A percentile compares a stretch with the other conserved stretches of the same genome.
These are phyloP conservation scores for Hyposoter dolosus DNA, from an alignment of 2,888 invertebrate species.

Conservation along the genomic window DNA sequence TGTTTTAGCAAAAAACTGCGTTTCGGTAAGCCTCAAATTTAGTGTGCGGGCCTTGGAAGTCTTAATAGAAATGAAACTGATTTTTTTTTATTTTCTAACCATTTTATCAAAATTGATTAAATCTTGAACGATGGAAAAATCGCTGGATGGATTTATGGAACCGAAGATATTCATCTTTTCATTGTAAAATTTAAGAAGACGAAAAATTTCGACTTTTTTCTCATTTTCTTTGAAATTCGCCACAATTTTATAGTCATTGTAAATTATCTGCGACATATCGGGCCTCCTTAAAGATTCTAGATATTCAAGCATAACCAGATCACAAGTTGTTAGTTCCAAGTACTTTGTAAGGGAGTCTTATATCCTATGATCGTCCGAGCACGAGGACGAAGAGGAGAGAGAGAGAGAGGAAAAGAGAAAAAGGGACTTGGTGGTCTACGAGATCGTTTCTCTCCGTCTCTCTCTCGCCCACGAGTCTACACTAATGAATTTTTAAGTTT, in stretches of 20 bases:
- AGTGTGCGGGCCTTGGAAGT: background rate
- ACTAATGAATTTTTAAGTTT: constrained; percentile 76
- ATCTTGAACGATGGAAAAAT: background rate
- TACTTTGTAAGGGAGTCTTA: constrained; percentile 35
- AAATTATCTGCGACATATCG: constrained; percentile 70
- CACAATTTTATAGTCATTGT: constrained; percentile 19
- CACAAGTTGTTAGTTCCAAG: constrained; percentile 37
- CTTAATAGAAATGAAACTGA: constrained; percentile 46
- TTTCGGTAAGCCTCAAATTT: constrained; percentile 34
- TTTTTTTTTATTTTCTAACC: background rate
- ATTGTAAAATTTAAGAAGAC: background rate
- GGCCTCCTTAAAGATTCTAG: constrained; percentile 43
- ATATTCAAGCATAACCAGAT: constrained; percentile 22
- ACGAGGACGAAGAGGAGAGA: constrained; percentile 8
- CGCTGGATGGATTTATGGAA: background rate
- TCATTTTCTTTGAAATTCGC: background rate
- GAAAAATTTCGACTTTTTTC: background rate
- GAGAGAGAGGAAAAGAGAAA: background rate
- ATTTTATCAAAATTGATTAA: background rate
- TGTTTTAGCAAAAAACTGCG: constrained; percentile 29
- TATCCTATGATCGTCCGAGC: constrained; percentile 26
- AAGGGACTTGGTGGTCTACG: background rate
- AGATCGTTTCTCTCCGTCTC: constrained; percentile 9
- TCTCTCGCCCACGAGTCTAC: constrained; percentile 55
- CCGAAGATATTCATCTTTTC: background rate